A percentile compares a stretch with the other conserved stretches of the same genome.
phyloP scores from a whole-genome alignment of 1,140 invertebrate species.

The Achroia grisella region DNA sequence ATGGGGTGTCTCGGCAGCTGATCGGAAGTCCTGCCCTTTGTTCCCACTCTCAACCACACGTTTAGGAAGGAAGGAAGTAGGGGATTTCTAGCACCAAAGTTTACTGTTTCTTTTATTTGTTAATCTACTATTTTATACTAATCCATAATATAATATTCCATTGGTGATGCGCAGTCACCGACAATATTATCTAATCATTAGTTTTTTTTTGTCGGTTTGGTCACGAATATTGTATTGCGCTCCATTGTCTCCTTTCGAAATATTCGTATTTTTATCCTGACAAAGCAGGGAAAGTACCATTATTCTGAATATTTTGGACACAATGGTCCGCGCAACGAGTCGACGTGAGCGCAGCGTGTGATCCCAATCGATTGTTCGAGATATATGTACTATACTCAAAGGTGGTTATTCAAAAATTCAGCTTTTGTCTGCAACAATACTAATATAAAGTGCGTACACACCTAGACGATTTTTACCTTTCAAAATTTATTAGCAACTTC shows the following conservation, averaged over 20 bases:
- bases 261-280: slow-evolving; percentile 53
- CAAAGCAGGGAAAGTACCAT: slow-evolving; percentile 56
- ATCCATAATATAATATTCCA: neutral
- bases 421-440: slow-evolving; percentile 45
- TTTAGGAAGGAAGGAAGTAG: slow-evolving; percentile 51
- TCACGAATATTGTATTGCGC: slow-evolving; percentile 41
- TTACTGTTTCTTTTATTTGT: neutral
- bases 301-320: slow-evolving; percentile 57
- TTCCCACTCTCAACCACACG: slow-evolving; percentile 43
- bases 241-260: slow-evolving; percentile 52
- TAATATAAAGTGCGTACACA: slow-evolving; percentile 35
- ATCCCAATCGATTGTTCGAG: slow-evolving; percentile 53
- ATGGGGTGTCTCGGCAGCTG: slow-evolving; percentile 55
- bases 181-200: neutral
- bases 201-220: slow-evolving; percentile 17
- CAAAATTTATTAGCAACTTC: slow-evolving; percentile 43
- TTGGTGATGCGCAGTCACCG: too few relatives aligned
- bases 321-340: slow-evolving; percentile 46
- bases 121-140: neutral
- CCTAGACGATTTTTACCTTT: slow-evolving; percentile 31
- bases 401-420: slow-evolving; percentile 51
- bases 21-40: slow-evolving; percentile 69
- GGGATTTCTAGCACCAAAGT: slow-evolving; percentile 8
- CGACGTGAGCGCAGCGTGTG: slow-evolving; percentile 63
- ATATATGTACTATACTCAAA: slow-evolving; percentile 41